phyloP scores from a whole-genome alignment of 2,113 vertebrate species.

The Lucifuga dentata region DNA sequence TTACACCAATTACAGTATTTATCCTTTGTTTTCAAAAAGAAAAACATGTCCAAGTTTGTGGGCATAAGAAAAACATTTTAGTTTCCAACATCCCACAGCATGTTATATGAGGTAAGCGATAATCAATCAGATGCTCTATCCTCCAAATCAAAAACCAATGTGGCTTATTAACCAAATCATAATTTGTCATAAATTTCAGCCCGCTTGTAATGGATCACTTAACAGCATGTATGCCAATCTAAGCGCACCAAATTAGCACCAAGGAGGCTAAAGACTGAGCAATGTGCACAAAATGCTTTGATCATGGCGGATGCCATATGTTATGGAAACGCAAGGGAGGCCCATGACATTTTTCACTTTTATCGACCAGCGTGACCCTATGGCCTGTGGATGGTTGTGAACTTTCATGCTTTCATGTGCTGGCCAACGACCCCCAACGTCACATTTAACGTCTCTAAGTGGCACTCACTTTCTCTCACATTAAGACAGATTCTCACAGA shows the following conservation, averaged over 20 bases:
- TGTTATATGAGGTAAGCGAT: slow-evolving; percentile 11
- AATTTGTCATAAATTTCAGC: slow-evolving; percentile 80
- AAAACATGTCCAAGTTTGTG: neutral
- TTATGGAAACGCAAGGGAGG: slow-evolving; percentile 68
- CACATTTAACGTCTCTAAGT: slow-evolving; percentile 78
- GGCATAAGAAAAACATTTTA: neutral
- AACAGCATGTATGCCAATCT: slow-evolving; percentile 68
- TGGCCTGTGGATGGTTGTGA: slow-evolving; percentile 71
- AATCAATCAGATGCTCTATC: neutral
- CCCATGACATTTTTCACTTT: slow-evolving; percentile 81
- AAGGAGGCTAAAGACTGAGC: slow-evolving; percentile 45
- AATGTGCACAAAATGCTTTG: slow-evolving; percentile 66
- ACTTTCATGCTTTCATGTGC: slow-evolving; percentile 78
- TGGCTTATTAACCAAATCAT: slow-evolving; percentile 75
- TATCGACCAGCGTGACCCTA: slow-evolving; percentile 75
- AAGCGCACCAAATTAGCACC: slow-evolving; percentile 73
- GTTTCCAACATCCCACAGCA: slow-evolving; percentile 6
- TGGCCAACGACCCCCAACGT: slow-evolving; percentile 65
- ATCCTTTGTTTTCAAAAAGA: neutral
- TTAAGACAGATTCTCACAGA: slow-evolving; percentile 66
- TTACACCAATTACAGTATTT: neutral
- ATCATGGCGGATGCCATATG: slow-evolving; percentile 77
- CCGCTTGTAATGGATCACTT: slow-evolving; percentile 75
- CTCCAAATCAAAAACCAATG: slow-evolving; percentile 23
- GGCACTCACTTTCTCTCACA: slow-evolving; percentile 80